These are phyloP conservation scores for Mizuhopecten yessoensis DNA, from an alignment of 1,140 invertebrate genomes.

Conservation along the genomic window DNA sequence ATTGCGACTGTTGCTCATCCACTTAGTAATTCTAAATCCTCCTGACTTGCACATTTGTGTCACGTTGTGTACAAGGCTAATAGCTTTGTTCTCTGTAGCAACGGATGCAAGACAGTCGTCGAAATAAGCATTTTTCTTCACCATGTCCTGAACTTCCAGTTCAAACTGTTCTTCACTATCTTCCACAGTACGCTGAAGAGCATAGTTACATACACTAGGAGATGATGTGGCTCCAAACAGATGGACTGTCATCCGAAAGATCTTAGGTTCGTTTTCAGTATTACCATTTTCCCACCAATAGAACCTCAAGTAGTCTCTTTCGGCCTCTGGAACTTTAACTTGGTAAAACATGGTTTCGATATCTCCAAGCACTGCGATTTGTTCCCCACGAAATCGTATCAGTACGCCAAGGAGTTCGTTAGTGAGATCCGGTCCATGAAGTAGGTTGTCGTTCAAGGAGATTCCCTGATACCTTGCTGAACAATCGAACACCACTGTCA, in stretches of 20 bases:
- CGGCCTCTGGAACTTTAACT: conserved; percentile 55
- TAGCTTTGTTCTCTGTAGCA: conserved; percentile 36
- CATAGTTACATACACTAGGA: conserved; percentile 55
- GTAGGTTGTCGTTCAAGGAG: conserved; percentile 58
- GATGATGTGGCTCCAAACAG: conserved; percentile 59
- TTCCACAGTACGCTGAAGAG: conserved; percentile 49
- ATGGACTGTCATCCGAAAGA: conserved; percentile 61
- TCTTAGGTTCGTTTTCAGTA: neutral
- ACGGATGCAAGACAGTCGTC: conserved; percentile 59
- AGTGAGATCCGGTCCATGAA: conserved; percentile 65
- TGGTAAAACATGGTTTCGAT: conserved; percentile 65
- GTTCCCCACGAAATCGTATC: conserved; percentile 55
- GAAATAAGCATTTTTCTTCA: conserved; percentile 59
- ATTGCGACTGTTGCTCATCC: conserved; percentile 50
- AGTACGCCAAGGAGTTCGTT: conserved; percentile 60
- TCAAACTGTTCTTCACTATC: conserved; percentile 41
- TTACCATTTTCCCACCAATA: conserved; percentile 54
- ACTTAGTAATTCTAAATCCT: conserved; percentile 59
- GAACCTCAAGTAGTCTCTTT: conserved; percentile 56
- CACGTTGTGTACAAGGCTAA: conserved; percentile 46
- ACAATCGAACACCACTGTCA: conserved; percentile 68
- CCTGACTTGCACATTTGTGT: conserved; percentile 44
- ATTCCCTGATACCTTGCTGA: conserved; percentile 56
- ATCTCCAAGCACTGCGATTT: conserved; percentile 51
- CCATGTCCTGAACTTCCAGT: conserved; percentile 17